phyloP scores from a whole-genome alignment of 2,797 vertebrate species.

The Mormyrops attenuatus region DNA sequence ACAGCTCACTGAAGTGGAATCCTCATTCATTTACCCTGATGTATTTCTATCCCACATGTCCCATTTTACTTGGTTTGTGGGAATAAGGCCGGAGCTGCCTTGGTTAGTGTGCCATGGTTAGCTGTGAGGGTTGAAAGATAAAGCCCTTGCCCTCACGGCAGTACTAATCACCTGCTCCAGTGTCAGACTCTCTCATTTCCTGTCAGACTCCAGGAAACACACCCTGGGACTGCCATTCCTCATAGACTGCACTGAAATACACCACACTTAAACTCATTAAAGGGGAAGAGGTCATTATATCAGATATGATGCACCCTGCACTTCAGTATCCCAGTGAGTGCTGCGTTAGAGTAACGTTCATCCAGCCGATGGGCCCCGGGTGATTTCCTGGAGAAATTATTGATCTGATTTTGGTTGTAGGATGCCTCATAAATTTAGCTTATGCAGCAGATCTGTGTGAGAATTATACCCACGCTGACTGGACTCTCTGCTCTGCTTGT shows the following conservation, averaged over 20 bases:
- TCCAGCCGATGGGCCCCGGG: no score
- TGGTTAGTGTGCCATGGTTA: not conserved
- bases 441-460: not conserved
- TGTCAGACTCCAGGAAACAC: not conserved
- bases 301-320: not conserved
- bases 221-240: not conserved
- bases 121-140: not conserved
- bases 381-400: not conserved
- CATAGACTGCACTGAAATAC: not conserved
- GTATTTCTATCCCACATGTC: not conserved
- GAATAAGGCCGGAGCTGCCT: not conserved
- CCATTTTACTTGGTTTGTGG: not conserved
- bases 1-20: not conserved
- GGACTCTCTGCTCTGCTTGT: not conserved
- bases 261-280: not conserved
- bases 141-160: not conserved
- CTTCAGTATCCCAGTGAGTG: not conserved
- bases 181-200: not conserved
- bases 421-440: not conserved
- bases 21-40: not conserved
- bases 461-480: not conserved
- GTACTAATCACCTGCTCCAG: not conserved
- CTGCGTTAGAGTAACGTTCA: not conserved
- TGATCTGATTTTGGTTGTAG: not conserved
- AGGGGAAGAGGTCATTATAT: not conserved